These are phyloP conservation scores for Eurytoma californica DNA, from an alignment of 2,888 invertebrate genomes.

Conservation along the genomic window DNA sequence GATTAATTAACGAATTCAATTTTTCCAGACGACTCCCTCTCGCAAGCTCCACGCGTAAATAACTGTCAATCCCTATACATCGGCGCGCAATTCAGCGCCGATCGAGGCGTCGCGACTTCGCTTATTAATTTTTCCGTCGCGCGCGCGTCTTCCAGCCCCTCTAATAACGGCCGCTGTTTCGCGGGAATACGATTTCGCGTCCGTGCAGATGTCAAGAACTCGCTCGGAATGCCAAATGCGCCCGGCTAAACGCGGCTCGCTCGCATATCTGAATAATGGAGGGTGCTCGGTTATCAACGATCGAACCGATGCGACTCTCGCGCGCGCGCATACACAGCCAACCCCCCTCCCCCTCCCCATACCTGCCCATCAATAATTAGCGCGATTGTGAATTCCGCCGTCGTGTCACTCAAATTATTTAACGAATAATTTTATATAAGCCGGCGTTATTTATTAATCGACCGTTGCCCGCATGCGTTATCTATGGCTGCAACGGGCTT, in stretches of 20 bases:
- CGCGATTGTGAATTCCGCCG: conserved; percentile 25
- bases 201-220: conserved; percentile 45
- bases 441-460: conserved; percentile 26
- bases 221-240: conserved; percentile 45
- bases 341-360: not conserved
- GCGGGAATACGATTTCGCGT: conserved; percentile 18
- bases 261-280: conserved; percentile 51
- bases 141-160: not conserved
- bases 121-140: not conserved
- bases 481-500: not conserved
- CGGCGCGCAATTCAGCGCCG: too few species aligned
- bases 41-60: too few species aligned
- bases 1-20: conserved; percentile 5
- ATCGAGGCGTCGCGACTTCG: not conserved
- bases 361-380: conserved; percentile 52
- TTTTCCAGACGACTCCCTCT: conserved; percentile 4
- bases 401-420: not conserved
- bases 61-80: too few species aligned
- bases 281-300: conserved; percentile 45
- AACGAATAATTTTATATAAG: not conserved
- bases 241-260: conserved; percentile 17
- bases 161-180: conserved; percentile 22
- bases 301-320: conserved; percentile 33
- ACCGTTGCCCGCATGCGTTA: not conserved
- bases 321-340: not conserved